Evolutionary conservation across 2,113 vertebrate genomes (phyloP).

Genomic region (Myrmecophaga tridactyla): DNA sequence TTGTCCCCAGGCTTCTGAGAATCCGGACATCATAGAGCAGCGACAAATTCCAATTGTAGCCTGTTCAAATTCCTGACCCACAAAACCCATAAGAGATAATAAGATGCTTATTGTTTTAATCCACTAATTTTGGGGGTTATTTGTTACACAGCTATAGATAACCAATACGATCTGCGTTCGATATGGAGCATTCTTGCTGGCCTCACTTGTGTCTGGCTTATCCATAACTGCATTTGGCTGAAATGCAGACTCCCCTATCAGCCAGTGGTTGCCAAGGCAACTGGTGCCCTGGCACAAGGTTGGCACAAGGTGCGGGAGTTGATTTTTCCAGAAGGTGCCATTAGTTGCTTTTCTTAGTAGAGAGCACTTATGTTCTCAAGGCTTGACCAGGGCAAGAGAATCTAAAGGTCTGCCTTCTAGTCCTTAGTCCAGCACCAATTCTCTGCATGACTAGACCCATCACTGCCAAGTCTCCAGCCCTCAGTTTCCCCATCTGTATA

Average conservation of each 20-base stretch:
- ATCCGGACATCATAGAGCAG: not conserved
- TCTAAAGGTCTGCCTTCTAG: not conserved
- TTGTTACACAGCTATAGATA: not conserved
- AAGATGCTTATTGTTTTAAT: not conserved
- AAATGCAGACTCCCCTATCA: not conserved
- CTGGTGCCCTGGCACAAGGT: not conserved
- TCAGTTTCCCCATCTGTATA: not conserved
- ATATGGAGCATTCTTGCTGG: not conserved
- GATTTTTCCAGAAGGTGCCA: not conserved
- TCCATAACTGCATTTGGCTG: not conserved
- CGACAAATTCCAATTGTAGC: not conserved
- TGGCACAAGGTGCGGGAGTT: not conserved
- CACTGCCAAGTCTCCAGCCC: too few relatives aligned
- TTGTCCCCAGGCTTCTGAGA: not conserved
- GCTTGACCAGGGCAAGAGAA: not conserved
- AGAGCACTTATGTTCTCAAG: not conserved
- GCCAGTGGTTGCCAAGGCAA: slow-evolving; percentile 39
- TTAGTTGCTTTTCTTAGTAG: not conserved
- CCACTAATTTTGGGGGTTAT: not conserved
- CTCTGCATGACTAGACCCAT: not conserved
- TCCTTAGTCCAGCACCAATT: not conserved
- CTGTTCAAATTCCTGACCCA: not conserved
- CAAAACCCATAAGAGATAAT: not conserved
- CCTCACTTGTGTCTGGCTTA: not conserved
- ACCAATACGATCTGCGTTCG: fast-evolving